Percentiles rank a stretch among this genome's conserved stretches.
Conservation (phyloP, 1,140 invertebrate species). For the Leptinotarsa undecemlineata region DNA sequence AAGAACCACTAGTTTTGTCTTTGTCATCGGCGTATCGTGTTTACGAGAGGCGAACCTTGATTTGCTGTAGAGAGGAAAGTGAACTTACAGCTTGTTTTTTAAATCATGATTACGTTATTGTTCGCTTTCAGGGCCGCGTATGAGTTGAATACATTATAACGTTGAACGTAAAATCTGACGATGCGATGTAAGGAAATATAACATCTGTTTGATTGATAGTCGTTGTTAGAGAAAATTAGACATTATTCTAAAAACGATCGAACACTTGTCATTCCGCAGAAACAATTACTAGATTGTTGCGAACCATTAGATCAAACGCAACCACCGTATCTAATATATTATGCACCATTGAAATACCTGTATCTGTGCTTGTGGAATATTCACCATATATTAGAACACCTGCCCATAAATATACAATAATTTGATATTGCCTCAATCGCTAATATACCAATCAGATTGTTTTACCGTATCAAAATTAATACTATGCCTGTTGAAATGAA, state of each 20-base stretch:
- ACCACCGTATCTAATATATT: background rate
- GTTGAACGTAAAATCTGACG: background rate
- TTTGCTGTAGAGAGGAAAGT: constrained; percentile 25
- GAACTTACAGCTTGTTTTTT: constrained; percentile 22
- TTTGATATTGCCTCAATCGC: background rate
- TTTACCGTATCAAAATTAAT: constrained; percentile 13
- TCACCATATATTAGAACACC: constrained; percentile 26
- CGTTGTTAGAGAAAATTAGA: background rate
- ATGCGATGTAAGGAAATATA: constrained; percentile 12
- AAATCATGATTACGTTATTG: constrained; percentile 28
- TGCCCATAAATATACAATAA: constrained; percentile 20
- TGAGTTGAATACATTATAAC: background rate
- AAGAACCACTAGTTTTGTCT: constrained; percentile 22
- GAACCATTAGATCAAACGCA: background rate
- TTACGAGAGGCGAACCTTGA: constrained; percentile 10
- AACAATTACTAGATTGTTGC: background rate
- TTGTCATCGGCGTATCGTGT: background rate
- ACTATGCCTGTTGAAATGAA: background rate
- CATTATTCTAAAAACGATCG: too few relatives aligned
- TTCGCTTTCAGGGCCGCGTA: constrained; percentile 22
- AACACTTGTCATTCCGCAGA: too few relatives aligned
- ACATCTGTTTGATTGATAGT: constrained; percentile 3
- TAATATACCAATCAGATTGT: constrained; percentile 7
- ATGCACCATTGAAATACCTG: constrained; percentile 27
- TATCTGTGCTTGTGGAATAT: constrained; percentile 11